Evolutionary conservation across 2,113 vertebrate species (phyloP), one percentile per base, ranked within the genome.

Genomic region (Bos javanicus): DNA sequence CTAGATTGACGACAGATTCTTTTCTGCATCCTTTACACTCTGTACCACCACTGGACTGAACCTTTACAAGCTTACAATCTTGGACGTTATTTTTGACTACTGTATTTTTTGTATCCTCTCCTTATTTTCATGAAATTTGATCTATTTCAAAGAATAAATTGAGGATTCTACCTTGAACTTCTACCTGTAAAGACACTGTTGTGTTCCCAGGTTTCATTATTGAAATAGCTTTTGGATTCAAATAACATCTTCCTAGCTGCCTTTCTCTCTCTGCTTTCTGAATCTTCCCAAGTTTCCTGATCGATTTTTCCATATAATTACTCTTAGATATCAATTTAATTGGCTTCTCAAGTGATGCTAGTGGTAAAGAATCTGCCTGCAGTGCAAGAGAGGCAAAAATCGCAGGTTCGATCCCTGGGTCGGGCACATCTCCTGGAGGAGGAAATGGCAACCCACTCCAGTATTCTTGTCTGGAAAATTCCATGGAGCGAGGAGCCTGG

Each of bases 151-250:
- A 67, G 48, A 87, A 89, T 74, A 71, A 64, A 83, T 67, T 4
- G 25, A 84, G 46, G 14, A 57, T 80, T 94, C 7, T 86, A 6
- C n/a, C 12, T 76, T 87, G 28, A 76, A 48, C n/a, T 39, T 92
- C 8, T 33, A 1, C 76, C 46, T 93, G 7, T 93, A 85, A 91
- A 96, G 64, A 88, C 28, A 78, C 43, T 86, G 15, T 50, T 90
- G 10, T 93, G 5, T 93, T 94, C 56, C 48, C 33, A 84, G 28
- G n/a, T 74, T 91, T 95, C 33, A 57, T 88, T 87, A 67, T 56
- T 97, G 54, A 97, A 87, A 90, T 92, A 92, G 30, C 83, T 78
- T 84, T 82, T 93, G 12, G 28, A 64, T 94, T 93, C 86, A 98
- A 28, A 87, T 84, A 91, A 30, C 39, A 71, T 97, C 81, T 95